Conservation (phyloP, 2,113 vertebrate genomes). For the Sprattus sprattus region DNA sequence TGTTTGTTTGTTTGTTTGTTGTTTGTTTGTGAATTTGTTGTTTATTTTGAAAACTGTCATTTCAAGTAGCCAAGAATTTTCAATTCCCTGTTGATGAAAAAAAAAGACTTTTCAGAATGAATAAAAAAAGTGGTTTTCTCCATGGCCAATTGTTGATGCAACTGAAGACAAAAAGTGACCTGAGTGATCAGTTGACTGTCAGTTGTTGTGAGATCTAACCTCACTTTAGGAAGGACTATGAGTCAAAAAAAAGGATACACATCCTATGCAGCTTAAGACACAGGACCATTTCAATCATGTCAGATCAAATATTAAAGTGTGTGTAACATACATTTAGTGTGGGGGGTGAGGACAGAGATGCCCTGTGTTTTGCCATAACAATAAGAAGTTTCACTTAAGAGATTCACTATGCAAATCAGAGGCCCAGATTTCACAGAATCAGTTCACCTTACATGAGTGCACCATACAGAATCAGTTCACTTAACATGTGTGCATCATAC, state of each 20-base stretch:
- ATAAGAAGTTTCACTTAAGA: not conserved
- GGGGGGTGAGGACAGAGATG: not conserved
- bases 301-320: not conserved
- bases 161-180: too few species aligned
- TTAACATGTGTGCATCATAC: too few species aligned
- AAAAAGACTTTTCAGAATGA: not conserved
- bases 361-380: not conserved
- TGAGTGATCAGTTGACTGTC: too few species aligned
- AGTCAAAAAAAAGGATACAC: not conserved
- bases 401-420: too few species aligned
- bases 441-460: too few species aligned
- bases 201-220: not conserved
- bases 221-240: not conserved
- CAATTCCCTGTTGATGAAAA: not conserved
- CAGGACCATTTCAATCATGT: not conserved
- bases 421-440: too few species aligned
- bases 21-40: too few species aligned
- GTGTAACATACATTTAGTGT: not conserved
- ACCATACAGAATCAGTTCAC: too few species aligned
- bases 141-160: not conserved
- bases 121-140: not conserved
- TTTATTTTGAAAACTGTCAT: not conserved
- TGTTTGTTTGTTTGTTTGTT: not conserved
- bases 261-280: not conserved
- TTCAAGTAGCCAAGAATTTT: not conserved